phyloP scores from a whole-genome alignment of 1,140 invertebrate genomes.

The Drosophila setifemur region DNA sequence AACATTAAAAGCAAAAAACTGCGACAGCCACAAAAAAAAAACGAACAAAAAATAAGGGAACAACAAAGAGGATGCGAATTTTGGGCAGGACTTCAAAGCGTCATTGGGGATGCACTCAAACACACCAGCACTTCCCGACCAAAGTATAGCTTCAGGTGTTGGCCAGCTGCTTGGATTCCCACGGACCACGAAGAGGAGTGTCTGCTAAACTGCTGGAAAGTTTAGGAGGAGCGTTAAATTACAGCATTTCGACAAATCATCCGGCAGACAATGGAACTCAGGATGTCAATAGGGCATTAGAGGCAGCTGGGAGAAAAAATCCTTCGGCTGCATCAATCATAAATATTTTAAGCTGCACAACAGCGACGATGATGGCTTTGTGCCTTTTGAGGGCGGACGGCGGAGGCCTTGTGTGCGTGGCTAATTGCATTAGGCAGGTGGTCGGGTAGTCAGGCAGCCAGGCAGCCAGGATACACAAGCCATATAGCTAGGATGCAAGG shows the following conservation, averaged over 20 bases:
- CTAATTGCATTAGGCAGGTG: constrained; percentile 63
- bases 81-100: constrained; percentile 13
- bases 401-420: neutral
- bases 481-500: neutral
- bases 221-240: constrained; percentile 53
- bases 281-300: constrained; percentile 53
- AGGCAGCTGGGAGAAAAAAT: constrained; percentile 30
- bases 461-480: neutral
- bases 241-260: constrained; percentile 67
- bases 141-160: constrained; percentile 46
- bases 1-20: constrained; percentile 23
- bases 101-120: constrained; percentile 1
- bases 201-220: constrained; percentile 23
- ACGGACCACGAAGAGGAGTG: constrained; percentile 4
- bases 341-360: constrained; percentile 70
- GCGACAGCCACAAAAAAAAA: constrained; percentile 13
- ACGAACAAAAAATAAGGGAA: constrained; percentile 2
- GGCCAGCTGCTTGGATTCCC: constrained; percentile 28
- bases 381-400: constrained; percentile 11
- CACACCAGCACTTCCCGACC: neutral
- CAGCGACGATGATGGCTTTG: constrained; percentile 44
- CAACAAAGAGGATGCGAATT: constrained; percentile 19
- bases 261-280: constrained; percentile 51
- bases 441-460: constrained; percentile 6
- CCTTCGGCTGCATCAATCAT: constrained; percentile 65